Conservation (phyloP, 2,888 invertebrate species). For the Drosophila lacicola region DNA sequence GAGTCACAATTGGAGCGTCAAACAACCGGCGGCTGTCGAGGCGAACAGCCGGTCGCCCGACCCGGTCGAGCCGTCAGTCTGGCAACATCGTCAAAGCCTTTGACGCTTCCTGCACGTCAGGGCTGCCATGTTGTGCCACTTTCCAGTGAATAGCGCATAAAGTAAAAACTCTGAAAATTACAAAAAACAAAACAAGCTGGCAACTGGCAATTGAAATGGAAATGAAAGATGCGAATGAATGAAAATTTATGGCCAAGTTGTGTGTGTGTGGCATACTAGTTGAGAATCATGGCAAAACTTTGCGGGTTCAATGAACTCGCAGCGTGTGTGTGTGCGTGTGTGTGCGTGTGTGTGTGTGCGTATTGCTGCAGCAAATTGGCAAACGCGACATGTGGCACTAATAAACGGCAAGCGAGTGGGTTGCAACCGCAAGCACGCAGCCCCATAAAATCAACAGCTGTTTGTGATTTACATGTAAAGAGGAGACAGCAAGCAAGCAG, state of each 20-base stretch:
- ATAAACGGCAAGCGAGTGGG: conserved; percentile 59
- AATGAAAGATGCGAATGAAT: conserved; percentile 66
- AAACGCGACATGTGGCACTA: conserved; percentile 68
- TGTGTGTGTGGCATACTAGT: conserved; percentile 42
- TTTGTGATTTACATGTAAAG: conserved; percentile 63
- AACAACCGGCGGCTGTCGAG: conserved; percentile 53
- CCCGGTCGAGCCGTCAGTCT: not conserved
- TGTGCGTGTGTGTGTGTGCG: conserved; percentile 29
- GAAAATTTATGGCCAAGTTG: conserved; percentile 51
- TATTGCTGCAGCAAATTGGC: conserved; percentile 47
- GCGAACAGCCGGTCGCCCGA: not conserved
- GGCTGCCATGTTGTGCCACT: conserved; percentile 68
- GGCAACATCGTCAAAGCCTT: conserved; percentile 30
- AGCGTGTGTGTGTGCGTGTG: not conserved
- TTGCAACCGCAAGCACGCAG: conserved; percentile 12
- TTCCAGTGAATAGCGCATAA: conserved; percentile 63
- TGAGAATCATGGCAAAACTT: conserved; percentile 53
- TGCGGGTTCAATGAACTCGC: conserved; percentile 45
- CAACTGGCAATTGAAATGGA: conserved; percentile 63
- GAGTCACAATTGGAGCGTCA: conserved; percentile 39
- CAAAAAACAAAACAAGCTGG: conserved; percentile 22
- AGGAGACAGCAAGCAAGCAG: conserved; percentile 62
- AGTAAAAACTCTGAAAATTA: conserved; percentile 40
- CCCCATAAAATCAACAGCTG: conserved; percentile 53
- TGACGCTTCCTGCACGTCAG: conserved; percentile 55